Base-by-base conservation (phyloP, 2,888 invertebrate genomes). In the Drosophila rellima region DNA sequence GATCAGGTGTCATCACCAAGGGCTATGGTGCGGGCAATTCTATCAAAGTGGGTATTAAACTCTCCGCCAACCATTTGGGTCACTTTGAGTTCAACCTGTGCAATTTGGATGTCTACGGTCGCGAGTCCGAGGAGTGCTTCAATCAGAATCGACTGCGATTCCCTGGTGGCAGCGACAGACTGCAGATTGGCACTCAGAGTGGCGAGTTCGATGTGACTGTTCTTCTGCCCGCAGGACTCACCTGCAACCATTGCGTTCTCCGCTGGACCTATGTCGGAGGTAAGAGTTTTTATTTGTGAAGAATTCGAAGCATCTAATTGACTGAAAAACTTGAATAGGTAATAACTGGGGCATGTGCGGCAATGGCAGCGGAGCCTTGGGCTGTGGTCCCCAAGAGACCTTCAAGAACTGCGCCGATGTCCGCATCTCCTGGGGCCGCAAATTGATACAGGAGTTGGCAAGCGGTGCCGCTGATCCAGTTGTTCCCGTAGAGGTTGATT, bases 81-180 rank as follows among this genome's bases (percentile, higher is more conserved):
- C 90, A 92, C 74, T 93, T 94, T 73, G 82, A 91, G 66, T 94
- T 93, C 77, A 82, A 93, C n/a, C 68, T 94, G 8, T 94, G 94
- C 75, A 93, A 93, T 17, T 72, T 94, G 72, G 92, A 92, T 66
- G 70, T 73, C 15, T 80, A 73, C 15, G 91, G 91, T 1, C 73
- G 84, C 1, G 94, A 94, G 78, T 93, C 93, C 0, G 94, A 94
- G 52, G 93, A 90, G 0, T 95, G 95, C 71, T 94, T 94, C 78
- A 78, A 91, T 0, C 82, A 90, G 29, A 64, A 94, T 65, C 91
- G 82, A 0, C 72, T 94, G 18, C 72, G 74, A 5, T 80, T 92
- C 37, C 81, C 82, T 35, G 90, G 91, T 68, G 93, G 93, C 55
- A 87, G 85, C 35, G 74, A 88, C 13, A 76, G 64, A 20, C 66